Evolutionary conservation across 2,113 vertebrate species (phyloP).

Genomic region (Benitochromis conjunctus): DNA sequence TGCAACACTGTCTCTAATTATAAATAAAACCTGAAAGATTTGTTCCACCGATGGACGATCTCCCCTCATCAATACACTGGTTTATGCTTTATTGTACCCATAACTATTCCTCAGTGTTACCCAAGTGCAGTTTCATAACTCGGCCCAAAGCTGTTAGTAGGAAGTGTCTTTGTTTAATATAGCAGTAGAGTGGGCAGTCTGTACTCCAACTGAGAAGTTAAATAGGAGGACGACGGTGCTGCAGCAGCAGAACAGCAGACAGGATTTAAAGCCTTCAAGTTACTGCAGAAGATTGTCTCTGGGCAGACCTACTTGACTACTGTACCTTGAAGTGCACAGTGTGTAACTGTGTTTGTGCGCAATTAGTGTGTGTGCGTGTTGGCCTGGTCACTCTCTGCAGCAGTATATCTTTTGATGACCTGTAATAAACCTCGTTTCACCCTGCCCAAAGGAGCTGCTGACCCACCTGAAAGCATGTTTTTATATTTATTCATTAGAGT

Average conservation of each 20-base stretch:
- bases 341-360: not conserved
- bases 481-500: not conserved
- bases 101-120: not conserved
- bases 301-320: slow-evolving; percentile 20
- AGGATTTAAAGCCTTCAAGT: slow-evolving; percentile 30
- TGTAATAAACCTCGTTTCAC: not conserved
- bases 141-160: slow-evolving; percentile 41
- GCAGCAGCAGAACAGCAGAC: slow-evolving; percentile 12
- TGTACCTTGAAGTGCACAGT: slow-evolving; percentile 13
- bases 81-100: not conserved
- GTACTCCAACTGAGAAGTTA: slow-evolving; percentile 36
- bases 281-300: slow-evolving; percentile 2
- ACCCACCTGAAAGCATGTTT: not conserved
- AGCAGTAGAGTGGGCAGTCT: slow-evolving; percentile 56
- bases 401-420: slow-evolving; percentile 1
- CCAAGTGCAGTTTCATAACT: slow-evolving; percentile 48
- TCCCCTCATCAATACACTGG: not conserved
- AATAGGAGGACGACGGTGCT: slow-evolving; percentile 10
- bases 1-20: not conserved
- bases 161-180: slow-evolving; percentile 60
- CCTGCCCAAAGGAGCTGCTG: slow-evolving; percentile 6
- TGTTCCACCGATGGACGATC: not conserved
- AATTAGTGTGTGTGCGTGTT: not conserved
- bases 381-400: not conserved
- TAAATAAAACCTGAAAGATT: not conserved